Percentiles rank a stretch among this genome's conserved stretches.
These are phyloP conservation scores for Tragelaphus buxtoni DNA, from an alignment of 2,113 vertebrate genomes.

Conservation along the genomic window DNA sequence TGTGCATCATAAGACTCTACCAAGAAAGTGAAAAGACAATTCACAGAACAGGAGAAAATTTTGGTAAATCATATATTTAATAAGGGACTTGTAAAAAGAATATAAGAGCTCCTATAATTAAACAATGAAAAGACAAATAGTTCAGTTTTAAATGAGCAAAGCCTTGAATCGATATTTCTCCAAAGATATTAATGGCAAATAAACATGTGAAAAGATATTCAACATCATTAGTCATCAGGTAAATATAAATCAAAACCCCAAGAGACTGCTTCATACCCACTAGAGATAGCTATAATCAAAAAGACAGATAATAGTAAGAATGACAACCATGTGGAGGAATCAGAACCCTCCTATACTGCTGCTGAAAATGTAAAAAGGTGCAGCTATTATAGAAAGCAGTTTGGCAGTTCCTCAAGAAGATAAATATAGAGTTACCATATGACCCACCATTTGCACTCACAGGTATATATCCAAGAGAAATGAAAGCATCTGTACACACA, in stretches of 20 bases:
- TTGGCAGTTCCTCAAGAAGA: background rate
- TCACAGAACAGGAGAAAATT: background rate
- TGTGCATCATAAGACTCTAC: background rate
- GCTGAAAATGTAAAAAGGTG: background rate
- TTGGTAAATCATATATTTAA: background rate
- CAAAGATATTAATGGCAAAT: background rate
- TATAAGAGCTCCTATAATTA: background rate
- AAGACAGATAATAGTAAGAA: background rate
- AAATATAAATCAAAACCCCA: conserved; percentile 15
- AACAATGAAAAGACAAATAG: background rate
- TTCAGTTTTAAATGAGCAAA: background rate
- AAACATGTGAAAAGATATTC: background rate
- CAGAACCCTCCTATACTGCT: background rate
- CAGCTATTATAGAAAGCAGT: background rate
- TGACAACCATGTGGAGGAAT: background rate
- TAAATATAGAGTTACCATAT: background rate
- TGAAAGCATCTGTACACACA: background rate
- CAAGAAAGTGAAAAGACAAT: background rate
- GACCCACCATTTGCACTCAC: background rate
- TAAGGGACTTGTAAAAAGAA: background rate
- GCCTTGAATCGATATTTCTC: background rate
- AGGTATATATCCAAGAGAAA: background rate
- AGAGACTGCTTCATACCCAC: background rate
- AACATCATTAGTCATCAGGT: background rate
- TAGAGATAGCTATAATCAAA: background rate